phyloP scores from a whole-genome alignment of 2,888 invertebrate species.

The Xestia ashworthii region DNA sequence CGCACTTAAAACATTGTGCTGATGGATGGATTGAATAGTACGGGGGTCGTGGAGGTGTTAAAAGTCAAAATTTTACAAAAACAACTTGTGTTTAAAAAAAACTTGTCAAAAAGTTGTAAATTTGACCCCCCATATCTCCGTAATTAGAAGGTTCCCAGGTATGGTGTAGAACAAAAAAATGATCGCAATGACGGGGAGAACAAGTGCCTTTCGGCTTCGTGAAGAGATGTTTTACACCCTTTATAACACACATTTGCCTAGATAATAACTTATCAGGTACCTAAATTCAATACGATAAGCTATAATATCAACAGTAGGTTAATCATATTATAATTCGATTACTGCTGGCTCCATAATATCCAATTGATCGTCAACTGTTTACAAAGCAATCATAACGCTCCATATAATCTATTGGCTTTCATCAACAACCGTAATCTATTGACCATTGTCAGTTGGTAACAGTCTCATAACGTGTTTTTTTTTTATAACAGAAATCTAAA shows the following conservation, averaged over 20 bases:
- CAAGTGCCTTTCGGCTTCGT: too few relatives aligned
- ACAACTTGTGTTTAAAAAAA: too few relatives aligned
- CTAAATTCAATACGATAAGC: background rate
- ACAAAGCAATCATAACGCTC: constrained; percentile 38
- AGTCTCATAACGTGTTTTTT: background rate
- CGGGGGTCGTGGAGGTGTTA: too few relatives aligned
- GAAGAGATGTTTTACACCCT: too few relatives aligned
- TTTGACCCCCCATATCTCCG: too few relatives aligned
- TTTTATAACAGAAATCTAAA: background rate
- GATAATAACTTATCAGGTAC: background rate
- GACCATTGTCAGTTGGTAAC: constrained; percentile 1
- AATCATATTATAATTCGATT: constrained; percentile 20
- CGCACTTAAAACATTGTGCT: too few relatives aligned
- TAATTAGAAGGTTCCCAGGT: too few relatives aligned
- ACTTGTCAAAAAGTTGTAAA: too few relatives aligned
- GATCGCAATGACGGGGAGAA: too few relatives aligned
- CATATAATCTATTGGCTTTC: constrained; percentile 5
- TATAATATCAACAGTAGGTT: background rate
- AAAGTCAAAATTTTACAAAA: too few relatives aligned
- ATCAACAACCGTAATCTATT: constrained; percentile 19
- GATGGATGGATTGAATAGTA: too few relatives aligned
- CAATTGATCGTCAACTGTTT: constrained; percentile 41
- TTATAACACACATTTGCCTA: background rate
- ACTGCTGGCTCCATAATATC: constrained; percentile 14
- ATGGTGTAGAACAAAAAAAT: too few relatives aligned